These are phyloP conservation scores for Hemibates koningsi DNA, from an alignment of 2,113 vertebrate genomes.

Conservation along the genomic window DNA sequence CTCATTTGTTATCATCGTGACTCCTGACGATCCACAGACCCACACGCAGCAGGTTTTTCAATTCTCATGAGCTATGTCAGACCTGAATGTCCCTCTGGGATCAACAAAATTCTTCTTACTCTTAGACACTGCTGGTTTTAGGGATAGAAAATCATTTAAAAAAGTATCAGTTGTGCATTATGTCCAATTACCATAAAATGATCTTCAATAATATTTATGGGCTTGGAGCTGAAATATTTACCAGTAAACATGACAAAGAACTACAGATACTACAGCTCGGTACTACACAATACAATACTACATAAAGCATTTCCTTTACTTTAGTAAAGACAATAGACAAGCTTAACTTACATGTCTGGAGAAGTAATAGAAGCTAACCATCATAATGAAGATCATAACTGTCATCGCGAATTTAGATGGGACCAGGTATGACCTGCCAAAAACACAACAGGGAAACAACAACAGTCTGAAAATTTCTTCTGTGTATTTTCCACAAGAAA, in stretches of 20 bases:
- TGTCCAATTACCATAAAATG: background rate
- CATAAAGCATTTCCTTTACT: background rate
- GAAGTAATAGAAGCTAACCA: constrained; percentile 97
- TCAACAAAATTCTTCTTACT: background rate
- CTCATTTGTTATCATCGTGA: background rate
- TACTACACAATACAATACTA: background rate
- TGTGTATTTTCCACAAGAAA: background rate
- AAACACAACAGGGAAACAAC: background rate
- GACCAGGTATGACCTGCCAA: constrained; percentile 71
- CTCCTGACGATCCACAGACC: background rate
- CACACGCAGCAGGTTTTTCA: background rate
- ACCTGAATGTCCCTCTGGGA: background rate
- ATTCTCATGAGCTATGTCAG: background rate
- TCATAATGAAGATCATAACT: constrained; percentile 86
- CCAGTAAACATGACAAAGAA: background rate
- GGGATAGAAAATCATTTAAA: rapidly evolving
- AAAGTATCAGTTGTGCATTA: background rate
- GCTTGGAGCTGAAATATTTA: background rate
- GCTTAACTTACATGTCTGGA: constrained; percentile 84
- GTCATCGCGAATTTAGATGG: constrained; percentile 91
- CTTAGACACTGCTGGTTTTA: background rate
- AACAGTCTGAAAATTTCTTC: background rate
- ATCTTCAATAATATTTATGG: background rate
- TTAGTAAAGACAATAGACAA: background rate
- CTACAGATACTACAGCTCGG: background rate